phyloP scores from a whole-genome alignment of 2,113 vertebrate species.

The Alosa alosa region DNA sequence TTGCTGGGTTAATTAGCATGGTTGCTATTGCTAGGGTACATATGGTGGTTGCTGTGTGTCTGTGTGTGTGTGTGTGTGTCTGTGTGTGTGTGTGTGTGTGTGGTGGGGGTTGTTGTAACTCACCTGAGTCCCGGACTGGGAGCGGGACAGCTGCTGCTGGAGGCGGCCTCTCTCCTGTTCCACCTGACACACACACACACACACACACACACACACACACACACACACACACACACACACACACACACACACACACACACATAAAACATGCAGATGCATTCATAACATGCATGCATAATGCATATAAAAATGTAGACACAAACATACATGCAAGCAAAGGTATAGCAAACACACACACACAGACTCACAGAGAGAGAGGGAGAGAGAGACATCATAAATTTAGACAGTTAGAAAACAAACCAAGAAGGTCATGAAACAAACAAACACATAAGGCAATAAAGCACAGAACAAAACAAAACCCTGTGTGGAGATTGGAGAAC shows the following conservation, averaged over 20 bases:
- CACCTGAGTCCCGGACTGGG: constrained; percentile 39
- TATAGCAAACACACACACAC: not conserved
- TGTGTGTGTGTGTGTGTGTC: no score
- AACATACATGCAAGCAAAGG: not conserved
- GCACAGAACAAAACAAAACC: not conserved
- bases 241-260: not conserved
- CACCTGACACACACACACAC: constrained; percentile 52
- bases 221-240: constrained; percentile 6
- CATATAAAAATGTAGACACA: not conserved
- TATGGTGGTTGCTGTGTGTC: no score
- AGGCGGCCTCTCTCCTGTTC: constrained; percentile 55
- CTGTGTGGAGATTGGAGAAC: no score
- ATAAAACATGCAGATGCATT: not conserved
- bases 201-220: no score
- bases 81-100: no score
- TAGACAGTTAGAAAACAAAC: no score
- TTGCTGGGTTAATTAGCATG: no score
- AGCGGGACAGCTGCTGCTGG: constrained; percentile 44
- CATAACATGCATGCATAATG: not conserved
- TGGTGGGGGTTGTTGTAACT: not conserved
- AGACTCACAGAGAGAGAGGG: not conserved
- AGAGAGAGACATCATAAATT: no score
- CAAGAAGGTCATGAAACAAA: not conserved
- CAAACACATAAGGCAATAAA: not conserved
- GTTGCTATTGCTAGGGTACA: no score